phyloP scores from a whole-genome alignment of 1,140 invertebrate genomes.

The Solen grandis region DNA sequence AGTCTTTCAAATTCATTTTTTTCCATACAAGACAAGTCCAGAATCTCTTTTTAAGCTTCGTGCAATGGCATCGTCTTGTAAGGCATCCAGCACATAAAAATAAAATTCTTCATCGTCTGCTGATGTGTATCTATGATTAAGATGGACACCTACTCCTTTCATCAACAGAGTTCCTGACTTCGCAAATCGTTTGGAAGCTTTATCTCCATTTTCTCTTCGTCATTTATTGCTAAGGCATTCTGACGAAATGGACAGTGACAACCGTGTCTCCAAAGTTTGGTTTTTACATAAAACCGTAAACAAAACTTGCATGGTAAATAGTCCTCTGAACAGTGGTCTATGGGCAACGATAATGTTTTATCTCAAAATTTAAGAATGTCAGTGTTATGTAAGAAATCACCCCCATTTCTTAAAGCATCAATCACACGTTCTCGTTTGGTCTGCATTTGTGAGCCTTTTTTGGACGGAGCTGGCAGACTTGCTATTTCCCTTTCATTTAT shows the following conservation, averaged over 20 bases:
- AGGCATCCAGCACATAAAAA: neutral
- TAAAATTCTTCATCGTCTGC: neutral
- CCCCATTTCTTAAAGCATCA: conserved; percentile 3
- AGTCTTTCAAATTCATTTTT: conserved; percentile 30
- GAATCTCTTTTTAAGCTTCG: conserved; percentile 2
- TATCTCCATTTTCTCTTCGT: too few relatives aligned
- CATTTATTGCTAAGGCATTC: neutral
- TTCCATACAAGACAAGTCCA: conserved; percentile 17
- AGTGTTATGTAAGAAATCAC: neutral
- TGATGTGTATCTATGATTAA: neutral
- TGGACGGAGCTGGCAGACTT: neutral
- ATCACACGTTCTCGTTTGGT: neutral
- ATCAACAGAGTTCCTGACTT: neutral
- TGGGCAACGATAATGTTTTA: neutral
- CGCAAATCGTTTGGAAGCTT: neutral
- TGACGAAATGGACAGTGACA: neutral
- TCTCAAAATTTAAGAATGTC: neutral
- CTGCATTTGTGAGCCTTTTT: neutral
- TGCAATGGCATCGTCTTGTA: conserved; percentile 9
- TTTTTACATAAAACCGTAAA: conserved; percentile 13
- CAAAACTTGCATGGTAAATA: conserved; percentile 1
- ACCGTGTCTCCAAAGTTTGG: neutral
- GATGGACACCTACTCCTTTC: neutral
- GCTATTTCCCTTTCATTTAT: conserved; percentile 2
- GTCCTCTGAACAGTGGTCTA: neutral